Conservation (phyloP, 2,113 vertebrate genomes). For the Callaeas wilsoni region DNA sequence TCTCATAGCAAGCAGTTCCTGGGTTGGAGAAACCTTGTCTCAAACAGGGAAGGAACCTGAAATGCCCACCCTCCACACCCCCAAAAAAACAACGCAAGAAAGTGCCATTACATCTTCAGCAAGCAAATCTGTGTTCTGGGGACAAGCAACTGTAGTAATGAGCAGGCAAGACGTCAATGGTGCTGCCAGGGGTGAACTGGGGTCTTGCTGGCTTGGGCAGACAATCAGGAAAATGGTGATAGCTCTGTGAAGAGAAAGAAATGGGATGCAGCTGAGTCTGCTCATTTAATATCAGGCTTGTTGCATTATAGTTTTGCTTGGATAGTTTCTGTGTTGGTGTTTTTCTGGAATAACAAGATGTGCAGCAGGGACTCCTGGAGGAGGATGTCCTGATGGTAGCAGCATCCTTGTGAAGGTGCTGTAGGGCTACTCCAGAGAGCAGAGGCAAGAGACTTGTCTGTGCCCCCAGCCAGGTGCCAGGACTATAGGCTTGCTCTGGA, state of each 20-base stretch:
- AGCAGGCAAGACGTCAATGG: neutral
- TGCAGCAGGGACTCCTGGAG: neutral
- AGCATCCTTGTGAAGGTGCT: neutral
- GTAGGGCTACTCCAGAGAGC: neutral
- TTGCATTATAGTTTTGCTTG: neutral
- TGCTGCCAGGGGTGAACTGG: neutral
- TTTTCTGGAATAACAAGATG: neutral
- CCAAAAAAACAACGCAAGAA: neutral
- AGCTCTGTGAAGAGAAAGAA: neutral
- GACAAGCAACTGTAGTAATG: rapidly evolving
- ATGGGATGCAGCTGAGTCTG: neutral
- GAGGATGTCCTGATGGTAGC: rapidly evolving
- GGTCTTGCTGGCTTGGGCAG: neutral
- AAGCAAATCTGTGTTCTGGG: neutral
- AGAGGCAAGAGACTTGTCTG: neutral
- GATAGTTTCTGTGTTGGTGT: neutral
- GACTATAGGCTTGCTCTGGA: neutral
- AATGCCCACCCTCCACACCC: too few species aligned
- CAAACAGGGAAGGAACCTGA: rapidly evolving
- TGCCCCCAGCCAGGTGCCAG: neutral
- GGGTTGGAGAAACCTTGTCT: neutral
- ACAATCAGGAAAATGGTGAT: neutral
- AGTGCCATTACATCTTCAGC: neutral
- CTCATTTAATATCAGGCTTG: neutral
- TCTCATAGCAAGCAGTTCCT: neutral